These are phyloP conservation scores for Notarius lentiginosus DNA, from an alignment of 2,113 vertebrate species.

Conservation along the genomic window DNA sequence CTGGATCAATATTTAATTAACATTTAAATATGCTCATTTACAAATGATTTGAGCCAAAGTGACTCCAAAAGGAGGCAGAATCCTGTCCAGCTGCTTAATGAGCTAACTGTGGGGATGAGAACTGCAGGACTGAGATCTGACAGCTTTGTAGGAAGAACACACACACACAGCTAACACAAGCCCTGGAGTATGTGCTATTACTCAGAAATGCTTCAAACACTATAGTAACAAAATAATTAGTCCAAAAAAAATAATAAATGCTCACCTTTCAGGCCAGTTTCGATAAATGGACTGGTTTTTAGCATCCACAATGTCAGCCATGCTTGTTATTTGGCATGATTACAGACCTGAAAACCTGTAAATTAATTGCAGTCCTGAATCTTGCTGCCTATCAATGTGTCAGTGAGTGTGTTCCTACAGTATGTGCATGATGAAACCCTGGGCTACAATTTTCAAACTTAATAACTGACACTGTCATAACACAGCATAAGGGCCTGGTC, in stretches of 20 bases:
- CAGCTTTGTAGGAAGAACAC: not conserved
- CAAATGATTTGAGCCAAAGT: not conserved
- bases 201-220: not conserved
- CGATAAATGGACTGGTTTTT: not conserved
- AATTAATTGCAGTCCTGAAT: not conserved
- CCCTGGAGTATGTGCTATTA: not conserved
- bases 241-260: not conserved
- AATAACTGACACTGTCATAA: not conserved
- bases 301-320: not conserved
- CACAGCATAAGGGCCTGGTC: no score
- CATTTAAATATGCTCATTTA: conserved; percentile 13
- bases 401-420: not conserved
- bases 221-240: not conserved
- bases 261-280: not conserved
- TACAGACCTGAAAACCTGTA: not conserved
- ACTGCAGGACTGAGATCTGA: not conserved
- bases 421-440: not conserved
- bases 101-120: not conserved
- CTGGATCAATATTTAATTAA: conserved; percentile 3
- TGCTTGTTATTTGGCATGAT: not conserved
- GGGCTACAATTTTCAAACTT: not conserved
- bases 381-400: not conserved
- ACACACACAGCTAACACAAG: not conserved
- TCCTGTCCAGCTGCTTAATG: not conserved
- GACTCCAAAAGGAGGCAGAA: not conserved